A percentile compares a stretch with the other conserved stretches of the same genome.
These are phyloP conservation scores for Mirza zaza DNA, from an alignment of 2,113 vertebrate species.

Conservation along the genomic window DNA sequence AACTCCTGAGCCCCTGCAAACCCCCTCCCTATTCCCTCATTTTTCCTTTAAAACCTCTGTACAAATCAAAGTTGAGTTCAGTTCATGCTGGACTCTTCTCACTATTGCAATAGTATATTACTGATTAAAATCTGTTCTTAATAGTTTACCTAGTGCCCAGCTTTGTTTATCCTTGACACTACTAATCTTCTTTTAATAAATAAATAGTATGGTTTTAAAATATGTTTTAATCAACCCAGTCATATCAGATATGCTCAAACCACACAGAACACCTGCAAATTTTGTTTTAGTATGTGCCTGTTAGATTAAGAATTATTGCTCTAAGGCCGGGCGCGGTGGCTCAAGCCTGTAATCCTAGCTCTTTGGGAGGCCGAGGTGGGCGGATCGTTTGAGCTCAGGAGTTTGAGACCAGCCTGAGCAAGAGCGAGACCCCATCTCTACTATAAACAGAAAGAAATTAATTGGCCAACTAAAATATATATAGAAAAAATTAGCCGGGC, in stretches of 20 bases:
- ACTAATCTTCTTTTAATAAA: background rate
- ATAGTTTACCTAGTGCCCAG: no score
- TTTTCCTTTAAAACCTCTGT: background rate
- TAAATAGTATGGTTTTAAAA: background rate
- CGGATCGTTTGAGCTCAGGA: no score
- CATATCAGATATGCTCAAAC: background rate
- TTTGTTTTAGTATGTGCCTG: background rate
- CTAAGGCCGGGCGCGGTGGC: no score
- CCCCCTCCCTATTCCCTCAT: background rate
- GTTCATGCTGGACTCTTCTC: background rate
- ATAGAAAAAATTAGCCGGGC: no score
- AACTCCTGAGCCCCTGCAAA: background rate
- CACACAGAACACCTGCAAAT: background rate
- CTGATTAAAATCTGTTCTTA: background rate
- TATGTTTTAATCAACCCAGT: background rate
- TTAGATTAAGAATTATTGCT: background rate
- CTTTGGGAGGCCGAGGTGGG: no score
- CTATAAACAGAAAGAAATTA: no score
- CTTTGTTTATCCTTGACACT: background rate
- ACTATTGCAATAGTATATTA: background rate
- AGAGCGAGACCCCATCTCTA: no score
- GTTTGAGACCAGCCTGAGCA: no score
- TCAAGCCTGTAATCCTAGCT: no score
- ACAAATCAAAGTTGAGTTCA: background rate
- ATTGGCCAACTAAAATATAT: no score